Percentiles rank a stretch among this genome's conserved stretches.
phyloP scores from a whole-genome alignment of 2,113 vertebrate species.

The Gulo gulo region DNA sequence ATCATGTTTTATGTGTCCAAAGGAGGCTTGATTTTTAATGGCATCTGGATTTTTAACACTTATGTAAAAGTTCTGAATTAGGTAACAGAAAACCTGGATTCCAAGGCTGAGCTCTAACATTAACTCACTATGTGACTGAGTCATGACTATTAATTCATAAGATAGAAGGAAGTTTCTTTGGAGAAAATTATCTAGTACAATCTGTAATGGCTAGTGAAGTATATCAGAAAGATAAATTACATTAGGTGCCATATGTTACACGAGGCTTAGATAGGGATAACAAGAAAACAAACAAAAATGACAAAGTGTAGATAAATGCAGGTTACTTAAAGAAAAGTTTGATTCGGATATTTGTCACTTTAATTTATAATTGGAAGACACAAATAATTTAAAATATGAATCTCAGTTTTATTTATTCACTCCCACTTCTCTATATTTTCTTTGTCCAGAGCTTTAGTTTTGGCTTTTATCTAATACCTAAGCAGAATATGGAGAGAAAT shows the following conservation, averaged over 20 bases:
- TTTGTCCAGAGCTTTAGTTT: background rate
- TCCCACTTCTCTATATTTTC: background rate
- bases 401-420: background rate
- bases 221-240: background rate
- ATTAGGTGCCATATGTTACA: background rate
- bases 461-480: background rate
- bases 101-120: background rate
- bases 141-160: background rate
- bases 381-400: background rate
- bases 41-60: background rate
- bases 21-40: background rate
- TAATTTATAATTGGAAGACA: conserved; percentile 28
- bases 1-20: background rate
- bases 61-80: background rate
- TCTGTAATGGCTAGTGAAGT: background rate
- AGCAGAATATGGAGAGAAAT: background rate
- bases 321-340: background rate
- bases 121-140: background rate
- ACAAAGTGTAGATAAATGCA: background rate
- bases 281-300: conserved; percentile 13
- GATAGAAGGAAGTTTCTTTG: background rate
- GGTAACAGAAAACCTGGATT: background rate
- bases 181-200: background rate
- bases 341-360: background rate
- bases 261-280: background rate